Evolutionary conservation across 2,797 vertebrate genomes (phyloP).

Genomic region (Monodelphis domestica): DNA sequence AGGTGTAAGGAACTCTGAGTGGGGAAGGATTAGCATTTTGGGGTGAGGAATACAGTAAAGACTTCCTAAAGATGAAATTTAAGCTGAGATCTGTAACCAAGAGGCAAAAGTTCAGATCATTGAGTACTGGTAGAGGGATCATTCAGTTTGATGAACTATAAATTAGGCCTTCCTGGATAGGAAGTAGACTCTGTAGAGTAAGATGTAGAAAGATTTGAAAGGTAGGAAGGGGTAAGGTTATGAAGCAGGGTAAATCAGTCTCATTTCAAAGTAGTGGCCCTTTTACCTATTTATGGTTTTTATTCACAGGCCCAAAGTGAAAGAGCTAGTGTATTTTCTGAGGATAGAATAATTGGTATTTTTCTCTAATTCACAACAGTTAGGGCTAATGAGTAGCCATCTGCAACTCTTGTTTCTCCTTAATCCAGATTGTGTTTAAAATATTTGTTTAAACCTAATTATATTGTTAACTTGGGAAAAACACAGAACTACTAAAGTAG

Average conservation of each 20-base stretch:
- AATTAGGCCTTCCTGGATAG: background rate
- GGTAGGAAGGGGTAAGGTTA: background rate
- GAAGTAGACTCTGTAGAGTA: background rate
- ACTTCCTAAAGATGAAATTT: background rate
- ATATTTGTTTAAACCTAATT: background rate
- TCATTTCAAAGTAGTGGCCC: constrained; percentile 5
- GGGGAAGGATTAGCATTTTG: background rate
- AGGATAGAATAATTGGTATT: background rate
- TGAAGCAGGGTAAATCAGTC: constrained; percentile 36
- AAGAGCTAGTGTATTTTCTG: background rate
- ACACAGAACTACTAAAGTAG: no score
- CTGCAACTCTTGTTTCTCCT: background rate
- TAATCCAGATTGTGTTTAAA: background rate
- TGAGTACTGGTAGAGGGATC: background rate
- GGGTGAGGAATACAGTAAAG: background rate
- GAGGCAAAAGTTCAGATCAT: background rate
- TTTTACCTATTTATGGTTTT: background rate
- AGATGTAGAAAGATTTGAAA: background rate
- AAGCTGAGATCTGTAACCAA: background rate
- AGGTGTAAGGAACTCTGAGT: background rate
- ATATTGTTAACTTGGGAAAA: no score
- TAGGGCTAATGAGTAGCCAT: background rate
- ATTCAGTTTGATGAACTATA: background rate
- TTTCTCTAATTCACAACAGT: constrained; percentile 28
- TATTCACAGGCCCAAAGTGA: constrained; percentile 7